Evolutionary conservation across 2,888 invertebrate species (phyloP).

Genomic region (Strigamia maritima): DNA sequence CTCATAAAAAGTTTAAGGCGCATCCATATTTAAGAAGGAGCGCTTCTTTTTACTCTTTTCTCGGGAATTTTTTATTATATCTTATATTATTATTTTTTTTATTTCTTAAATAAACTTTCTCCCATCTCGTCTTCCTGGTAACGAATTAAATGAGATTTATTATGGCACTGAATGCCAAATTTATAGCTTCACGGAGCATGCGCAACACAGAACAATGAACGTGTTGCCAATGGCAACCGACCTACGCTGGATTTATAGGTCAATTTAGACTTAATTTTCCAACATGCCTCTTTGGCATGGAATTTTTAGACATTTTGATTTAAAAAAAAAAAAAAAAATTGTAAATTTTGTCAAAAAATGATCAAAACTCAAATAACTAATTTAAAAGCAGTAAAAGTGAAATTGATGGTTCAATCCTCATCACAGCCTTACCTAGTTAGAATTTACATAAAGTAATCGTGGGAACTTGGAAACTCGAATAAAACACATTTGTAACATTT

Average conservation of each 20-base stretch:
- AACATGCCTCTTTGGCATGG: not conserved
- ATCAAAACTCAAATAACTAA: too few species aligned
- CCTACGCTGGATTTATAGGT: not conserved
- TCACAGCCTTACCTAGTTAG: too few species aligned
- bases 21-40: not conserved
- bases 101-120: slow-evolving; percentile 23
- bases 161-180: slow-evolving; percentile 19
- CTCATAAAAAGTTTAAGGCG: not conserved
- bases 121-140: slow-evolving; percentile 1
- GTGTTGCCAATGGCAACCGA: slow-evolving; percentile 16
- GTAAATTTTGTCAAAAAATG: too few species aligned
- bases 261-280: slow-evolving; percentile 18
- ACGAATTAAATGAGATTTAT: slow-evolving; percentile 20
- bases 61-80: not conserved
- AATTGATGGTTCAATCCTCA: too few species aligned
- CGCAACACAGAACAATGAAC: slow-evolving; percentile 15
- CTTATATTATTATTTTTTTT: not conserved
- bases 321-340: too few species aligned
- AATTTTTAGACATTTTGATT: not conserved
- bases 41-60: too few species aligned
- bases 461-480: too few species aligned
- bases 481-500: too few species aligned
- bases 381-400: too few species aligned
- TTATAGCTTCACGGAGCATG: slow-evolving; percentile 18
- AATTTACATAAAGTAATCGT: too few species aligned